A percentile compares a stretch with the other conserved stretches of the same genome.
phyloP scores from a whole-genome alignment of 2,888 invertebrate genomes.

The Orthonevra nobilis region DNA sequence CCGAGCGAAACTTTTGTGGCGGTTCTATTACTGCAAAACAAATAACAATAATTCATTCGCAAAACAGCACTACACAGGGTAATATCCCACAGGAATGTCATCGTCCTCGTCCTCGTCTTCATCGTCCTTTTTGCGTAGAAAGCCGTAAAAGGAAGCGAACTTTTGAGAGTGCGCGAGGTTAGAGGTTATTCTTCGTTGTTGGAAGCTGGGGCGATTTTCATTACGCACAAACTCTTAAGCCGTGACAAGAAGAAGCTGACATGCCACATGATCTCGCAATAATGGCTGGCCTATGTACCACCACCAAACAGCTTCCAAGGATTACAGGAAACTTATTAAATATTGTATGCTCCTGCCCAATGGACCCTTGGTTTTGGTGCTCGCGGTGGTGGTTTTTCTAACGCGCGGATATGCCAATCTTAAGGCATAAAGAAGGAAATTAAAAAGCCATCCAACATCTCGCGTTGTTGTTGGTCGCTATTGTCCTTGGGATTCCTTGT shows the following conservation, averaged over 20 bases:
- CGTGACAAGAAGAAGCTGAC: slow-evolving; percentile 49
- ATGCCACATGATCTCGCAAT: slow-evolving; percentile 64
- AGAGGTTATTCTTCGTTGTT: slow-evolving; percentile 29
- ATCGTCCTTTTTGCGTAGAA: slow-evolving; percentile 46
- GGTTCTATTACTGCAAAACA: slow-evolving; percentile 53
- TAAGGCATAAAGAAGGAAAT: slow-evolving; percentile 38
- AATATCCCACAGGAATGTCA: slow-evolving; percentile 63
- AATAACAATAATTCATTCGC: slow-evolving; percentile 68
- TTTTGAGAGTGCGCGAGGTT: slow-evolving; percentile 30
- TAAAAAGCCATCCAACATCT: slow-evolving; percentile 5
- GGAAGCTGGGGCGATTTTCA: slow-evolving; percentile 38
- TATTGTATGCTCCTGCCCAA: slow-evolving; percentile 2
- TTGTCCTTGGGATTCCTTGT: slow-evolving; percentile 51
- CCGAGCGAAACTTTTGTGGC: background rate
- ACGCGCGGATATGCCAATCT: slow-evolving; percentile 52
- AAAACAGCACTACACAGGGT: too few species aligned
- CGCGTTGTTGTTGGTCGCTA: background rate
- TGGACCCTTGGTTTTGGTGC: background rate
- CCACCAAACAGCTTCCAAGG: background rate
- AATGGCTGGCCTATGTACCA: background rate
- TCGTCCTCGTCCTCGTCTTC: too few species aligned
- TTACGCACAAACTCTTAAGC: slow-evolving; percentile 42
- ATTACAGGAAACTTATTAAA: slow-evolving; percentile 47
- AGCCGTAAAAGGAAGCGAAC: slow-evolving; percentile 3
- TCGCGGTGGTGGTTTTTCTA: background rate